Evolutionary conservation across 2,888 invertebrate species (phyloP).

Genomic region (Tetramorium bicarinatum): DNA sequence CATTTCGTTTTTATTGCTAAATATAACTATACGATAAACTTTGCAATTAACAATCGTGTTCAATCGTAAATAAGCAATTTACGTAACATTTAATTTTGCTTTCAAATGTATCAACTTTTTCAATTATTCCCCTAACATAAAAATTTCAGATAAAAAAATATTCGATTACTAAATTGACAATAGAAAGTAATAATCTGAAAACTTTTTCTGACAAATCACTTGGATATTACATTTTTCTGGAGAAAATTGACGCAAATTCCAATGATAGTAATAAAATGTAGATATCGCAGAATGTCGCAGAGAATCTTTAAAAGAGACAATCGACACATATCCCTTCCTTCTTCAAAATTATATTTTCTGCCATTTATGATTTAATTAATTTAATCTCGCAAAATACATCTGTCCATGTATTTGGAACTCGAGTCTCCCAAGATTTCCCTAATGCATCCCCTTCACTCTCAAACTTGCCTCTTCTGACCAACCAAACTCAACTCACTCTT

Average conservation of each 20-base stretch:
- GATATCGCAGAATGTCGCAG: background rate
- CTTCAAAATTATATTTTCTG: background rate
- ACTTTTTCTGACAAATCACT: background rate
- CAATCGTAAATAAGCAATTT: background rate
- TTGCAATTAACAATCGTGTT: background rate
- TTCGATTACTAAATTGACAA: background rate
- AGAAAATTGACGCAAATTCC: background rate
- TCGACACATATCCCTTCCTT: background rate
- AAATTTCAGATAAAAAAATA: slow-evolving; percentile 1
- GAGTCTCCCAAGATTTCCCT: background rate
- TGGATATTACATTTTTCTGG: background rate
- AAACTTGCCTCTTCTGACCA: background rate
- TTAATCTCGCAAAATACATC: background rate
- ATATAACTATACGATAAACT: slow-evolving; percentile 4
- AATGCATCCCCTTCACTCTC: background rate
- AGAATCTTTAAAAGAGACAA: background rate
- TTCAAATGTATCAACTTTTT: background rate
- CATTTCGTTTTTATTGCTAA: slow-evolving; percentile 9
- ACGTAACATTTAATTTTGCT: background rate
- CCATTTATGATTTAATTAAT: background rate
- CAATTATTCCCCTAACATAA: background rate
- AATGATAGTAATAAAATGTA: background rate
- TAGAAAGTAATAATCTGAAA: background rate
- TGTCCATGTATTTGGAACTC: background rate
- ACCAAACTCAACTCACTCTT: slow-evolving; percentile 88